phyloP scores from a whole-genome alignment of 2,113 vertebrate genomes.

The Eptatretus burgeri region DNA sequence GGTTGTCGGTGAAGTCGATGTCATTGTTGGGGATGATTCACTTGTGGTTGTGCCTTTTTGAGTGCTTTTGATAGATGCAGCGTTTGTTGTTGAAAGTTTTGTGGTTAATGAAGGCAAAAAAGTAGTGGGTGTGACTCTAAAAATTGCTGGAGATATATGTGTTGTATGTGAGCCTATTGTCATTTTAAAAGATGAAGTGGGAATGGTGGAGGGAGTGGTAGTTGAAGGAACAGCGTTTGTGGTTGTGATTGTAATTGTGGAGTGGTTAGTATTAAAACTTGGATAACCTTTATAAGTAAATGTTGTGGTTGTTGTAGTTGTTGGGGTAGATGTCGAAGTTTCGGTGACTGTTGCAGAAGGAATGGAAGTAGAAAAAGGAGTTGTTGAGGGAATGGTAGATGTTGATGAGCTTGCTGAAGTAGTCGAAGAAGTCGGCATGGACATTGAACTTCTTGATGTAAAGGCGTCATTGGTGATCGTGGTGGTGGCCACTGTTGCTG shows the following conservation, averaged over 20 bases:
- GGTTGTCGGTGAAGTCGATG: not conserved
- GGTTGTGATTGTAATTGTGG: not conserved
- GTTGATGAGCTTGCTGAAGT: not conserved
- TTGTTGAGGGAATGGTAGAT: not conserved
- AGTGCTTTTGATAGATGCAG: not conserved
- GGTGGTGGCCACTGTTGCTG: not conserved
- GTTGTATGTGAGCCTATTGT: not conserved
- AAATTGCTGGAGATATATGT: not conserved
- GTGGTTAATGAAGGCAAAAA: not conserved
- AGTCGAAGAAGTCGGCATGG: not conserved
- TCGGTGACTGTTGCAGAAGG: not conserved
- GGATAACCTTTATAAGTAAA: too few relatives aligned
- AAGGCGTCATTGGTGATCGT: not conserved
- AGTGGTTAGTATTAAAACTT: too few relatives aligned
- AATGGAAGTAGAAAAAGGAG: not conserved
- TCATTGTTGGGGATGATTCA: not conserved
- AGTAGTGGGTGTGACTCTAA: not conserved
- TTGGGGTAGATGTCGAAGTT: not conserved
- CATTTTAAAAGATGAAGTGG: not conserved
- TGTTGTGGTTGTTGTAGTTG: not conserved
- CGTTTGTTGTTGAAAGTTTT: not conserved
- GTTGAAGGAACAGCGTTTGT: not conserved
- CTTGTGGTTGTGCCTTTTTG: not conserved
- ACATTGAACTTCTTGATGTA: not conserved
- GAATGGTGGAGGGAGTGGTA: not conserved